Base-by-base conservation (phyloP, 64 coral and sea anemone genomes). In the Cladopsammia gracilis region DNA sequence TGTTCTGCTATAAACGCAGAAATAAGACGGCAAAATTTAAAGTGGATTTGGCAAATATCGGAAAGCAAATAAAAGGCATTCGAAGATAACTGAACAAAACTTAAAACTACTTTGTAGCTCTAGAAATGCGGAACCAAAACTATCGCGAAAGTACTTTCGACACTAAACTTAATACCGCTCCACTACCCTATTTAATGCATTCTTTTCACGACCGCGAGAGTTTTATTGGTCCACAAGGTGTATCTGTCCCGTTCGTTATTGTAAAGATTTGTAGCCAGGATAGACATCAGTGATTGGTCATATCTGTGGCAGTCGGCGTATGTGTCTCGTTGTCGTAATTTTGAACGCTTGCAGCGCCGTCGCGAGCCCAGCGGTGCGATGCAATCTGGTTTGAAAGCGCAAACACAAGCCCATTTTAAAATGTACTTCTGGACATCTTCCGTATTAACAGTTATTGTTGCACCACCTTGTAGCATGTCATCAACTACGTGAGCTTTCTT, bases 331-430 rank as follows among this genome's bases (percentile, higher is more conserved):
- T 34, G 34, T 44, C 10, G 91, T 81, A 69, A 24, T 76, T 46
- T 93, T 87, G 4, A 58, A 16, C 20, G 44, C 83, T 34, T 34
- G 53, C 91, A 93, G 25, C 20, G 16, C 11, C 50, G 9, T 20
- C 62, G 51, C 15, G 91, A 76, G 13, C 83, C 91, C 25, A 60
- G 24, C 1, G 91, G 91, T 49, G 79, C 54, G 26, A 93, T 93
- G 60, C 91, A 93, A 15, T 93, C 82, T 78, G 68, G 54, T 47
- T 66, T 47, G 64, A 93, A 24, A 10, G 53, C 25, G 18, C 91
- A 93, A 25, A 58, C 54, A 50, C 87, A 66, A 3, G 71, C 70
- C 91, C 91, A 93, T 87, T 87, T 86, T 26, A 93, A 60, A 53
- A 93, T 78, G 24, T 18, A 14, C 4, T 5, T 49, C 59, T 83